These are phyloP conservation scores for Notocelia uddmanniana DNA, from an alignment of 2,888 invertebrate species.

Conservation along the genomic window DNA sequence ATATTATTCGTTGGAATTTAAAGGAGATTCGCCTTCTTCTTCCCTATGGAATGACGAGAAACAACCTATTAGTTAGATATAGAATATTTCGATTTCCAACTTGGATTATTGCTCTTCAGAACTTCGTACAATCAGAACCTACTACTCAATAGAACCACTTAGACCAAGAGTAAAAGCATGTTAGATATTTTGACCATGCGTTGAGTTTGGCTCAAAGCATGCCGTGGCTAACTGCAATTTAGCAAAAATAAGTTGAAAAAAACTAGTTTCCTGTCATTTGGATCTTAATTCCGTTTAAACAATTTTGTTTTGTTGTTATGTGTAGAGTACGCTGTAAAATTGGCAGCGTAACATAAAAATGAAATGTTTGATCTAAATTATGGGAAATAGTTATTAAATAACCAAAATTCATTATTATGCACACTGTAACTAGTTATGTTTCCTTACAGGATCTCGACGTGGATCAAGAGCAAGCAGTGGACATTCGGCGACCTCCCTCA, in stretches of 20 bases:
- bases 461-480: conserved; percentile 92
- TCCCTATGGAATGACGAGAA: background rate
- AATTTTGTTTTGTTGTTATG: background rate
- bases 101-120: conserved; percentile 19
- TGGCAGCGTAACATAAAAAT: background rate
- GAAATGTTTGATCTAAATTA: conserved; percentile 13
- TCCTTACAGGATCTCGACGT: conserved; percentile 84
- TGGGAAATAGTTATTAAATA: conserved; percentile 9
- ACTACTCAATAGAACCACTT: conserved; percentile 27
- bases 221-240: conserved; percentile 43
- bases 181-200: conserved; percentile 44
- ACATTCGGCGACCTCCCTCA: conserved; percentile 90
- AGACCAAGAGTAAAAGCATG: conserved; percentile 33
- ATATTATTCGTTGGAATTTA: background rate
- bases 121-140: conserved; percentile 23
- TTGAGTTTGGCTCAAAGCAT: conserved; percentile 50
- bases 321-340: background rate
- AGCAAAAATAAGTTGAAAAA: background rate
- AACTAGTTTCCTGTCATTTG: conserved; percentile 20
- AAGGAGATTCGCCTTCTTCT: background rate
- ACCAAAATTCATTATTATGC: background rate
- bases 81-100: conserved; percentile 33
- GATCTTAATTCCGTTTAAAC: background rate
- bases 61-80: conserved; percentile 32
- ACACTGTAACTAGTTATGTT: background rate